A percentile compares a stretch with the other conserved stretches of the same genome.
phyloP scores from a whole-genome alignment of 2,797 vertebrate genomes.

The Pseudocheirus occidentalis region DNA sequence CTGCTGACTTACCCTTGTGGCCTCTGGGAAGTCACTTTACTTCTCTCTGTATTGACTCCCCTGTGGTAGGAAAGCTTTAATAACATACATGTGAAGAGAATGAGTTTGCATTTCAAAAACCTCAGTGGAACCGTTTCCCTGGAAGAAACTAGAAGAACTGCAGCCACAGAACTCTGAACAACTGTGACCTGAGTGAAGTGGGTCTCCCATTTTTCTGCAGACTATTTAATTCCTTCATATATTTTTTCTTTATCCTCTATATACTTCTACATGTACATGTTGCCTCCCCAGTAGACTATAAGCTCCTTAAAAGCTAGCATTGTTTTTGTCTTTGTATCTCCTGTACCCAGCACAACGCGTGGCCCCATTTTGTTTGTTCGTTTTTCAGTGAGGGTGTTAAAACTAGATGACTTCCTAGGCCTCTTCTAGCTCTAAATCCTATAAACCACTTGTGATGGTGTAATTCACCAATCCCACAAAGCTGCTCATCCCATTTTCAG shows the following conservation, averaged over 20 bases:
- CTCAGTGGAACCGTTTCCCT: neutral
- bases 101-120: conserved; percentile 23
- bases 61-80: neutral
- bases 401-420: neutral
- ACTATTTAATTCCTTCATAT: neutral
- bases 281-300: neutral
- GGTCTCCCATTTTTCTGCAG: neutral
- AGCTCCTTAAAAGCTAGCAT: neutral
- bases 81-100: conserved; percentile 7
- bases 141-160: neutral
- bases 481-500: neutral
- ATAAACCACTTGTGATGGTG: neutral
- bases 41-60: neutral
- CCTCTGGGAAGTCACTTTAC: neutral
- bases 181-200: neutral
- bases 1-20: conserved; percentile 24
- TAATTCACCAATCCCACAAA: neutral
- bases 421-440: neutral
- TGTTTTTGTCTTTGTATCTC: neutral
- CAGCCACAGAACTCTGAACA: neutral
- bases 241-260: neutral
- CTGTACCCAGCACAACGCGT: neutral
- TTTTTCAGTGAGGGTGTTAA: neutral
- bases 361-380: neutral
- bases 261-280: neutral